Evolutionary conservation across 2,113 vertebrate genomes (phyloP).

Genomic region (Madoqua kirkii): DNA sequence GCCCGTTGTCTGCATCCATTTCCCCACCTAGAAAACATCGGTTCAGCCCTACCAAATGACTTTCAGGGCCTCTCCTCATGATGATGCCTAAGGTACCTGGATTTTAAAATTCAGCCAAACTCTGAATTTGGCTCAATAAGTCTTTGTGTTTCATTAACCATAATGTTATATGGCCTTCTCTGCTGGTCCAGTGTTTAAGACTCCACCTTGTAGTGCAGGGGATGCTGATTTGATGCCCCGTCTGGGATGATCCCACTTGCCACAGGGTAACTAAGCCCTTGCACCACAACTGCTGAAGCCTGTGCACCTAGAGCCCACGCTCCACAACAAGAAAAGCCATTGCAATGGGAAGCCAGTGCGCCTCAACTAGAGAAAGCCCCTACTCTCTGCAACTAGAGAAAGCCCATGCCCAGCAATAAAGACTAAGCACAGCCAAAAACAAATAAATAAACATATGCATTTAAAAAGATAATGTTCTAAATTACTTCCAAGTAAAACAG

Average conservation of each 20-base stretch:
- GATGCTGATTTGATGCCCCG: neutral
- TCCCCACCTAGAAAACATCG: neutral
- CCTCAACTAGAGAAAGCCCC: neutral
- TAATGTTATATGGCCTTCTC: neutral
- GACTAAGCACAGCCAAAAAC: neutral
- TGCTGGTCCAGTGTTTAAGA: neutral
- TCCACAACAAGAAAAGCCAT: neutral
- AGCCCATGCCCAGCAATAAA: neutral
- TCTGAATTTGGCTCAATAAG: neutral
- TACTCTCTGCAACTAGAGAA: neutral
- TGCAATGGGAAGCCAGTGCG: neutral
- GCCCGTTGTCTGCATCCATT: neutral
- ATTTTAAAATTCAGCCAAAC: neutral
- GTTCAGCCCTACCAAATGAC: neutral
- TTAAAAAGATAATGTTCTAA: neutral
- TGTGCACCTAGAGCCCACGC: neutral
- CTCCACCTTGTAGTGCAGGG: neutral
- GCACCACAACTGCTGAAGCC: neutral
- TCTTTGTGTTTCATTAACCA: conserved; percentile 18
- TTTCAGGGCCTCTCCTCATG: neutral
- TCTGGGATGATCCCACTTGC: neutral
- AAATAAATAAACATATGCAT: neutral
- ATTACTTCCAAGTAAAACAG: neutral
- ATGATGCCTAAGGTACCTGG: neutral
- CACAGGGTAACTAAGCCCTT: neutral